Evolutionary conservation across 2,888 invertebrate species (phyloP).

Genomic region (Caenorhabditis plicata): DNA sequence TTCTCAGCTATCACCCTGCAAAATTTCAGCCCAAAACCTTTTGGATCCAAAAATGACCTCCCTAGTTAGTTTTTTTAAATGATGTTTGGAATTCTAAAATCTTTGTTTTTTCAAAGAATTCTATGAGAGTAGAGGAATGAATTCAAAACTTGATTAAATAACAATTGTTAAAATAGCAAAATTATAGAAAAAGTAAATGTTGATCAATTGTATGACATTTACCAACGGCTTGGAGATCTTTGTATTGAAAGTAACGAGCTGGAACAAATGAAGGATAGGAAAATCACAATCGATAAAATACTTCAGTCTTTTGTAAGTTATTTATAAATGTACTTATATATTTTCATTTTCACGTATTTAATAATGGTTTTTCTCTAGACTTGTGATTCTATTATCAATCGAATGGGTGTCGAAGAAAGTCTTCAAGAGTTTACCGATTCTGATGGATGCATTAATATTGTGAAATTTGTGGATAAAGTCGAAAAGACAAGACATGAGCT

Average conservation of each 20-base stretch:
- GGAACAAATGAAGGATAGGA: conserved; percentile 7
- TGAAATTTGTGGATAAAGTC: neutral
- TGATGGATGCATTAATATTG: conserved; percentile 17
- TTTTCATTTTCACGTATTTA: neutral
- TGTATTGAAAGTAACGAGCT: conserved; percentile 7
- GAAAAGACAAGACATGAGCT: neutral
- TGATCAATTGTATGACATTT: conserved; percentile 22
- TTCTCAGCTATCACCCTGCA: too few species aligned
- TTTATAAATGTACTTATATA: neutral
- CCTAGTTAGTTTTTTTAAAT: too few species aligned
- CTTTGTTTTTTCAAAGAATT: too few species aligned
- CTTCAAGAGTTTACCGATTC: conserved; percentile 5
- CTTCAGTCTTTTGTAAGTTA: conserved; percentile 8
- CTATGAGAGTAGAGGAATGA: too few species aligned
- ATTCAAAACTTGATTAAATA: too few species aligned
- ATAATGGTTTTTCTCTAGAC: conserved; percentile 3
- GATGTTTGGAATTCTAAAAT: too few species aligned
- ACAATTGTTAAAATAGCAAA: neutral
- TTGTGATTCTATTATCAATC: conserved; percentile 9
- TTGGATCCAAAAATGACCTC: too few species aligned
- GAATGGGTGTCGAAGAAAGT: conserved; percentile 13
- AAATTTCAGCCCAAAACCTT: too few species aligned
- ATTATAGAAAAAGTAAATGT: conserved; percentile 20
- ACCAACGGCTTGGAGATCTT: conserved; percentile 10
- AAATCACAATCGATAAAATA: conserved; percentile 8